Percentiles rank a stretch among this genome's conserved stretches.
These are phyloP conservation scores for Drosophila kokeensis DNA, from an alignment of 2,888 invertebrate species.

Conservation along the genomic window DNA sequence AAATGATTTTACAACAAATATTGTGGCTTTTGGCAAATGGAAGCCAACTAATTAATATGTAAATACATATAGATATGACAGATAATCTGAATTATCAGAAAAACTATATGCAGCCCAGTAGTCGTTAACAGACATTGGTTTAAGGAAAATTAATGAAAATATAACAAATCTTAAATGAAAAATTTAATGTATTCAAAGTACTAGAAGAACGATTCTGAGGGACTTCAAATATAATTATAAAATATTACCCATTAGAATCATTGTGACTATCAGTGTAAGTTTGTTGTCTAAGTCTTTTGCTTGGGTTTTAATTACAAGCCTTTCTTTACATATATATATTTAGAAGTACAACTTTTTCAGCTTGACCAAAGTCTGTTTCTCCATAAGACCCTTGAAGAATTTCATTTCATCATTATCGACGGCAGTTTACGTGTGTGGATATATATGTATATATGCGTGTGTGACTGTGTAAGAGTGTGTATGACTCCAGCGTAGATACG, in stretches of 20 bases:
- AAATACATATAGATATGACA: neutral
- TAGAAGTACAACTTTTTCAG: slow-evolving; percentile 10
- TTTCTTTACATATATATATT: neutral
- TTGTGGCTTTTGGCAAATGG: neutral
- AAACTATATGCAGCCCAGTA: too few species aligned
- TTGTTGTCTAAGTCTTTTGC: slow-evolving; percentile 52
- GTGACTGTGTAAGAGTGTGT: slow-evolving; percentile 24
- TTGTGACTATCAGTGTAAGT: slow-evolving; percentile 14
- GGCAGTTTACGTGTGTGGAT: slow-evolving; percentile 8
- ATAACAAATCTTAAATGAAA: neutral
- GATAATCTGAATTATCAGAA: neutral
- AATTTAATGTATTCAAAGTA: neutral
- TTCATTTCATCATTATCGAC: slow-evolving; percentile 71
- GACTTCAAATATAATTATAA: neutral
- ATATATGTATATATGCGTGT: slow-evolving; percentile 10
- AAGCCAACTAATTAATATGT: neutral
- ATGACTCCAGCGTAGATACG: slow-evolving; percentile 51
- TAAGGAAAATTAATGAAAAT: neutral
- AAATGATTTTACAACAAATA: slow-evolving; percentile 19
- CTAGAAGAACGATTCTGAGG: neutral
- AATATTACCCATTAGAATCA: neutral
- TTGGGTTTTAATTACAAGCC: neutral
- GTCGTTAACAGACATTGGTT: neutral
- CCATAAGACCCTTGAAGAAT: slow-evolving; percentile 58
- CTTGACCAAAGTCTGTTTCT: slow-evolving; percentile 42